A percentile compares a stretch with the other conserved stretches of the same genome.
phyloP scores from a whole-genome alignment of 2,888 invertebrate species.

The Asteroscopus sphinx region DNA sequence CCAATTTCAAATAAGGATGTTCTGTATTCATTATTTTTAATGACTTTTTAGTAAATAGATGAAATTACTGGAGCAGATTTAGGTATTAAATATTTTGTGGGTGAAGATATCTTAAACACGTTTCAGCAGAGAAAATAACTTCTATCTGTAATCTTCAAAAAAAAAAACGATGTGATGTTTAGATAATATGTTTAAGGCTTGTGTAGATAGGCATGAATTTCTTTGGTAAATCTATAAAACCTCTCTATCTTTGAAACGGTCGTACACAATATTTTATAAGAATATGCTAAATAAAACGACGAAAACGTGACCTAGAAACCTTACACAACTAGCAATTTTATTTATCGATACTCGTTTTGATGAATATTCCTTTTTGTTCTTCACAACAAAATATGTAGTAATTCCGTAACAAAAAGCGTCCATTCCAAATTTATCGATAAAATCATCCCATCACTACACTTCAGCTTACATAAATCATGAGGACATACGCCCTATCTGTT shows the following conservation, averaged over 20 bases:
- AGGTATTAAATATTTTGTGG: background rate
- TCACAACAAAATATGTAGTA: conserved; percentile 25
- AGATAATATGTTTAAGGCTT: too few species aligned
- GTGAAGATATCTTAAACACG: too few species aligned
- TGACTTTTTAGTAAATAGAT: too few species aligned
- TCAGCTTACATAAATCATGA: conserved; percentile 86
- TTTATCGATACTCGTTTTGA: conserved; percentile 32
- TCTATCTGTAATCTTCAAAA: too few species aligned
- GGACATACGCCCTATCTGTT: conserved; percentile 89
- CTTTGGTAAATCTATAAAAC: too few species aligned
- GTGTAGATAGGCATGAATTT: too few species aligned
- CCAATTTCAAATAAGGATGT: too few species aligned
- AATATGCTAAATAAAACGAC: conserved; percentile 26
- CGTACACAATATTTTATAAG: conserved; percentile 5
- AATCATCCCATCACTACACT: conserved; percentile 68
- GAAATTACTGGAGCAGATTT: too few species aligned
- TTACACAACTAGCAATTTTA: conserved; percentile 16
- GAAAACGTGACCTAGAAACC: conserved; percentile 26
- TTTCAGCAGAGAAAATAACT: too few species aligned
- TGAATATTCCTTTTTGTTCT: conserved; percentile 26
- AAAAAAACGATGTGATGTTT: too few species aligned
- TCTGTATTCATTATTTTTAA: too few species aligned
- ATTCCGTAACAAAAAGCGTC: conserved; percentile 27
- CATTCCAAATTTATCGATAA: conserved; percentile 51
- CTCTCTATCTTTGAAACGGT: background rate